Percentiles rank a stretch among this genome's conserved stretches.
phyloP scores from a whole-genome alignment of 1,140 invertebrate genomes.

The Aphidius gifuensis region DNA sequence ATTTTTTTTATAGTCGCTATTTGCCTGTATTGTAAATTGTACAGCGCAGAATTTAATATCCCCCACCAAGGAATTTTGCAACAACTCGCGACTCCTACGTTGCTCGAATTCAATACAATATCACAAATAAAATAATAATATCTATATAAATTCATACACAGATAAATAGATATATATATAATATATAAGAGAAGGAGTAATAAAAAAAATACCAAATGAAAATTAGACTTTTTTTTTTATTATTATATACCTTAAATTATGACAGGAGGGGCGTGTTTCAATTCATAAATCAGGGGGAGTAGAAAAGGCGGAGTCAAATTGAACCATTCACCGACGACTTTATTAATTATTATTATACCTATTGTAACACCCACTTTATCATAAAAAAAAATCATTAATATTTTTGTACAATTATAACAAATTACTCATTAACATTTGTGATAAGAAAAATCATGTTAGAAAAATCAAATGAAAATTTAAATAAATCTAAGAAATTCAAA shows the following conservation, averaged over 20 bases:
- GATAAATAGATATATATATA: no score
- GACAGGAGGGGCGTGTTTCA: constrained; percentile 52
- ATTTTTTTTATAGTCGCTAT: no score
- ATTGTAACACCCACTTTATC: constrained; percentile 23
- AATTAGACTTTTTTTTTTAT: not conserved
- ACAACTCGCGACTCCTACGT: constrained; percentile 23
- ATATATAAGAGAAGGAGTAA: not conserved
- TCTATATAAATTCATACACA: no score
- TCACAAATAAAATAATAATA: no score
- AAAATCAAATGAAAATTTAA: no score
- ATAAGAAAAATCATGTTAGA: no score
- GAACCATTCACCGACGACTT: constrained; percentile 51
- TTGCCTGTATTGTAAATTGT: no score
- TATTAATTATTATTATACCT: constrained; percentile 57
- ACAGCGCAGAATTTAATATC: not conserved
- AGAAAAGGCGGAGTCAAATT: constrained; percentile 40
- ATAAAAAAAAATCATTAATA: not conserved
- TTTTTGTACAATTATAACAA: not conserved
- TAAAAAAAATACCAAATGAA: no score
- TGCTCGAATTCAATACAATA: not conserved
- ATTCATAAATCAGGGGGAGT: constrained; percentile 53
- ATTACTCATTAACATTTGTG: not conserved
- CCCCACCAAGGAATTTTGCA: not conserved
- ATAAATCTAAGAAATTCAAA: no score
- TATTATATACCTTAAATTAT: constrained; percentile 38